Evolutionary conservation across 2,888 invertebrate genomes (phyloP).

Genomic region (Griposia aprilina): DNA sequence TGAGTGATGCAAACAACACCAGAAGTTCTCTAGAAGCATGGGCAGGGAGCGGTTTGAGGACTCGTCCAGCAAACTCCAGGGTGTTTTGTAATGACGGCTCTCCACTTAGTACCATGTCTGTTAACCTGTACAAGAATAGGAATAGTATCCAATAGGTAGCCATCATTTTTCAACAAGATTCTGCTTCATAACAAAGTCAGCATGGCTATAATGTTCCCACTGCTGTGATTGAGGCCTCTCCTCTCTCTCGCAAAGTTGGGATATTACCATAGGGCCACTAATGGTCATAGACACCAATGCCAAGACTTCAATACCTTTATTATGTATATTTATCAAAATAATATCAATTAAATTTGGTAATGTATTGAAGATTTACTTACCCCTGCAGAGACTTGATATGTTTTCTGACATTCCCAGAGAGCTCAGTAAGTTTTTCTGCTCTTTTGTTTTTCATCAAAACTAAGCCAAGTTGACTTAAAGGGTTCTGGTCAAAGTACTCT

Average conservation of each 20-base stretch:
- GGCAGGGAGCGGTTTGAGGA: constrained; percentile 96
- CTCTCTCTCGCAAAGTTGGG: too few species aligned
- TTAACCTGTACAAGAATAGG: constrained; percentile 81
- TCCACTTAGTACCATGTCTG: constrained; percentile 93
- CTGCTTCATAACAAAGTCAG: too few species aligned
- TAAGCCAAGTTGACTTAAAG: constrained; percentile 98
- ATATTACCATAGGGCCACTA: background rate
- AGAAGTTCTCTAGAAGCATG: constrained; percentile 99
- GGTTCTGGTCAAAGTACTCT: constrained; percentile 99
- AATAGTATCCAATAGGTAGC: background rate
- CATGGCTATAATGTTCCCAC: too few species aligned
- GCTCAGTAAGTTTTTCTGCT: constrained; percentile 97
- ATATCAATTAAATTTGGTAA: too few species aligned
- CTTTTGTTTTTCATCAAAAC: constrained; percentile 97
- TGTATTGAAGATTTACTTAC: constrained; percentile 73
- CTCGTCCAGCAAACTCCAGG: constrained; percentile 95
- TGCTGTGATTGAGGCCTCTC: too few species aligned
- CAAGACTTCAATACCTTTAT: too few species aligned
- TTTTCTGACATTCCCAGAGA: constrained; percentile 96
- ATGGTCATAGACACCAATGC: background rate
- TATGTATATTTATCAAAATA: too few species aligned
- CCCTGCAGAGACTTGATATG: constrained; percentile 93
- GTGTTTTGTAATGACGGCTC: constrained; percentile 99
- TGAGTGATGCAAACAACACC: constrained; percentile 97
- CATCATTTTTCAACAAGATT: too few species aligned